Evolutionary conservation across 2,113 vertebrate genomes (phyloP).

Genomic region (Pongo pygmaeus): DNA sequence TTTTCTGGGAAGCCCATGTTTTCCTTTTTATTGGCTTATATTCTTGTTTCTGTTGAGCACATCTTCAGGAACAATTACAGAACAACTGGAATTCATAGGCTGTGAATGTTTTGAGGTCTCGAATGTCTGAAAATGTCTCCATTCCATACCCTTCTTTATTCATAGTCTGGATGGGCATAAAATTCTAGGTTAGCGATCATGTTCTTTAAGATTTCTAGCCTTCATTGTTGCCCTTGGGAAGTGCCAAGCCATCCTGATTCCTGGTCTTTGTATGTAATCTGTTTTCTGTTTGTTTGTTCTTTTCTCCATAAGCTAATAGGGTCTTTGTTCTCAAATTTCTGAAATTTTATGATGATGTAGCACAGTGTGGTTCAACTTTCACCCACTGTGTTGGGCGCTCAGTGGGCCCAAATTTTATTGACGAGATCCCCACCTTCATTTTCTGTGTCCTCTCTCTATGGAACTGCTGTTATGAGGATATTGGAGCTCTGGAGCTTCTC

Average conservation of each 20-base stretch:
- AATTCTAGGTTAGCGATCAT: background rate
- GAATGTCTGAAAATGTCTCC: background rate
- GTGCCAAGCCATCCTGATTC: background rate
- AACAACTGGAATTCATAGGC: background rate
- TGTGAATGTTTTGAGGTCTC: background rate
- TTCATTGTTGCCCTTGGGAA: background rate
- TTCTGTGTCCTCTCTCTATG: background rate
- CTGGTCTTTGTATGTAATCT: background rate
- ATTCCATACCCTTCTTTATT: background rate
- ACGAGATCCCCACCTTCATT: background rate
- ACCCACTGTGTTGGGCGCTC: background rate
- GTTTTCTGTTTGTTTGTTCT: background rate
- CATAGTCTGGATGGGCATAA: background rate
- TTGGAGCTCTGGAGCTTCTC: background rate
- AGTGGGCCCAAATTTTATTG: background rate
- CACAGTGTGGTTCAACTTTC: background rate
- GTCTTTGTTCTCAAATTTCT: background rate
- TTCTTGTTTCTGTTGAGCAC: background rate
- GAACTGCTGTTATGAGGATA: background rate
- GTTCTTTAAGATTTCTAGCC: background rate
- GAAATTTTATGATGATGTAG: background rate
- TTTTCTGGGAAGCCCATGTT: background rate
- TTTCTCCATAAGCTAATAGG: background rate
- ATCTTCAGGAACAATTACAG: background rate
- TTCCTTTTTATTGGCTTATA: background rate